These are phyloP conservation scores for Charaxes varanes DNA, from an alignment of 1,140 invertebrate genomes.

Conservation along the genomic window DNA sequence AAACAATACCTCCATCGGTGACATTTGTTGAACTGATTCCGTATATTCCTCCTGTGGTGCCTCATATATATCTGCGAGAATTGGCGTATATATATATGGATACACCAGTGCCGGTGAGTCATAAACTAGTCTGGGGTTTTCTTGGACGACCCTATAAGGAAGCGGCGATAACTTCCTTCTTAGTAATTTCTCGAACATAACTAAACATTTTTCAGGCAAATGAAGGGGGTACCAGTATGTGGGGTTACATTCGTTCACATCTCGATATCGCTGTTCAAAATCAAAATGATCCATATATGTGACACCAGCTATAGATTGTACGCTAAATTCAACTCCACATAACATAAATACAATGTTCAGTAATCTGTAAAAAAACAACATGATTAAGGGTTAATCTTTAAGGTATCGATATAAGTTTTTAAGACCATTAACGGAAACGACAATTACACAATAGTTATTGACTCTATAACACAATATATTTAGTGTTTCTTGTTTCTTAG, in stretches of 20 bases:
- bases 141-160: slow-evolving; percentile 24
- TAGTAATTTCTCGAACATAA: slow-evolving; percentile 42
- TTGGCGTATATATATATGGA: slow-evolving; percentile 1
- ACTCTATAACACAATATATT: too few relatives aligned
- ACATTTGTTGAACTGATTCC: neutral
- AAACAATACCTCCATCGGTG: slow-evolving; percentile 29
- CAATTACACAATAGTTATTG: too few relatives aligned
- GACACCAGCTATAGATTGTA: slow-evolving; percentile 42
- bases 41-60: neutral
- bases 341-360: neutral
- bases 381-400: too few relatives aligned
- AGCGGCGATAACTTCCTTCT: slow-evolving; percentile 22
- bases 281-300: slow-evolving; percentile 59
- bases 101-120: neutral
- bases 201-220: slow-evolving; percentile 41
- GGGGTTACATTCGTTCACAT: slow-evolving; percentile 52
- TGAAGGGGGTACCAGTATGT: slow-evolving; percentile 56
- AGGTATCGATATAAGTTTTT: too few relatives aligned
- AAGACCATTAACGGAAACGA: too few relatives aligned
- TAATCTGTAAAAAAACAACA: slow-evolving; percentile 1
- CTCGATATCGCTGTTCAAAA: slow-evolving; percentile 44
- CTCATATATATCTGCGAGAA: neutral
- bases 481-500: too few relatives aligned
- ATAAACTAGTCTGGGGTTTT: slow-evolving; percentile 15
- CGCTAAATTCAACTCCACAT: neutral